Base-by-base conservation (phyloP, 2,113 vertebrate species). In the Ptychochromis oligacanthus region DNA sequence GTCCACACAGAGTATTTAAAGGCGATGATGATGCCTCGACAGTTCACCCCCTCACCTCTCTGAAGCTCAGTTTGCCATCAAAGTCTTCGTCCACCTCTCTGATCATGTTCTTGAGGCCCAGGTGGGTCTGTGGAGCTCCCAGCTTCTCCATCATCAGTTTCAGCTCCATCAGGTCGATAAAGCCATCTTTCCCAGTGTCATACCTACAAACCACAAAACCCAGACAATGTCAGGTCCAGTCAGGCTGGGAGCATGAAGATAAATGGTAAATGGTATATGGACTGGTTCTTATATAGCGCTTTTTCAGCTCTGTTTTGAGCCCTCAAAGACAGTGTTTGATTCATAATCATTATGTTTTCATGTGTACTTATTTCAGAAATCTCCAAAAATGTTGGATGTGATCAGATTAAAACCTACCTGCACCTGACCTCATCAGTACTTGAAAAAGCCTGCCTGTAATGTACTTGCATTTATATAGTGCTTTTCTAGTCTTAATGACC, bases 91-190 rank as follows among this genome's bases (percentile, higher is more conserved):
- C 98, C 83, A 99, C 98, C 75, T 99, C 98, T 86, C 96, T 98
- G 92, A 99, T 99, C 98, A 99, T 99, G 94, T 97, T 98, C 89
- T 99, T 99, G 80, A 99, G 95, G 15, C 97, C 97, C 76, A 99
- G 93, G 92, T 99, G 98, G 0, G 98, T 99, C 93, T 99, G 98
- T 0, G 98, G 97, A 0, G 98, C 98, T 1, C 96, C 98, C 0
- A 99, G 95, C 52, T 99, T 99, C 91, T 99, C 98, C 98, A 99
- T 99, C 98, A 99, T 99, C 81, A 97, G 95, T 85, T 99, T 99
- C 75, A 99, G 94, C 83, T 99, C 98, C 98, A 99, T 99, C 59
- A 99, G 93, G 93, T 99, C 98, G 0, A 99, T 99, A 94, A 96
- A 99, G 72, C 97, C 97, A 0, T 99, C 98, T 57, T 92, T 97